A percentile compares a stretch with the other conserved stretches of the same genome.
phyloP scores from a whole-genome alignment of 2,888 invertebrate genomes.

The Pandemis cinnamomeana region DNA sequence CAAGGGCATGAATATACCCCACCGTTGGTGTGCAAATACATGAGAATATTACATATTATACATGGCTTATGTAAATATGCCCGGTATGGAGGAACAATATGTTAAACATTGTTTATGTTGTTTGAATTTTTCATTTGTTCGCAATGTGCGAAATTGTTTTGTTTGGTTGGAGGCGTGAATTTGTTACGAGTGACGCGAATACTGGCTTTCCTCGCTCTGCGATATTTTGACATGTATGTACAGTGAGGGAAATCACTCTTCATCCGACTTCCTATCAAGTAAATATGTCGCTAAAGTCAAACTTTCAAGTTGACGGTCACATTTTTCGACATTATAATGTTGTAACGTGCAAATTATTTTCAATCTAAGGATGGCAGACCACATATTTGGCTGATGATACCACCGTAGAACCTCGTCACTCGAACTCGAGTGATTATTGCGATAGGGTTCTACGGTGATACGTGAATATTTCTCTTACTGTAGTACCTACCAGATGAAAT shows the following conservation, averaged over 20 bases:
- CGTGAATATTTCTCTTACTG: too few species aligned
- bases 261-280: too few species aligned
- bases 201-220: neutral
- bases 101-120: slow-evolving; percentile 63
- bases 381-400: too few species aligned
- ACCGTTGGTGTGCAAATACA: slow-evolving; percentile 52
- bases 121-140: slow-evolving; percentile 58
- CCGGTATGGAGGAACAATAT: slow-evolving; percentile 52
- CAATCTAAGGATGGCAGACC: too few species aligned
- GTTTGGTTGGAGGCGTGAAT: slow-evolving; percentile 15
- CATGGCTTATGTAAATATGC: slow-evolving; percentile 58
- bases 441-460: too few species aligned
- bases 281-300: too few species aligned
- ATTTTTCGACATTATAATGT: too few species aligned
- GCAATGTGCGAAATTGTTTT: slow-evolving; percentile 27
- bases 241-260: neutral
- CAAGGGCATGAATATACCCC: slow-evolving; percentile 73
- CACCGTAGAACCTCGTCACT: too few species aligned
- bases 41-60: slow-evolving; percentile 56
- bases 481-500: too few species aligned
- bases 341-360: too few species aligned
- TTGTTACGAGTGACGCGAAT: neutral
- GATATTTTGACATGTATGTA: neutral
- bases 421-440: too few species aligned
- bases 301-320: too few species aligned